Evolutionary conservation across 2,888 invertebrate genomes (phyloP), one percentile per base, ranked within the genome.

Genomic region (Caenorhabditis sp.): DNA sequence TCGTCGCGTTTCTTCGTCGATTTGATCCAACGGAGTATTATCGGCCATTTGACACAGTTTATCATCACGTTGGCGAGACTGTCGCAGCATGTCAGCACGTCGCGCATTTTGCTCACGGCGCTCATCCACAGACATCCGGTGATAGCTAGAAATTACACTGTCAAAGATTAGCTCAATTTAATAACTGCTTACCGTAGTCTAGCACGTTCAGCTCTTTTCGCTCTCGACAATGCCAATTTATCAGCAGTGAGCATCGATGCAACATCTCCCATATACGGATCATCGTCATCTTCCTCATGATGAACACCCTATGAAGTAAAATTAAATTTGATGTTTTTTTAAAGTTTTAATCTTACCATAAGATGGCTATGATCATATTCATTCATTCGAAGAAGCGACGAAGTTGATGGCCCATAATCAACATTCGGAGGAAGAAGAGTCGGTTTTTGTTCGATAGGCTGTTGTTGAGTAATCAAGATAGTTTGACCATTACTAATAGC

Each of bases 11-110:
- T 69, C 62, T n/a, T 65, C 64, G 25, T 76, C 68, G 26, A 78
- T 12, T 21, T 68, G 49, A 10, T 64, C 59, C 7, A 60, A 20
- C 23, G 73, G 69, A 1, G 50, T 60, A 0, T 23, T 68, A 12
- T 81, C 78, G n/a, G 36, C 62, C 0, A 74, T 10, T 36, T 67
- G 66, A 49, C 69, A 56, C 10, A 82, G 61, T 23, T 80, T 60
- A 10, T 79, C 81, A 26, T 81, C 82, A 0, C 81, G 66, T 1
- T 63, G 67, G 23, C 78, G 64, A 1, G 78, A 62, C 43, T 72
- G 63, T 21, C 82, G 64, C 7, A 80, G 65, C 21, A 65, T 65
- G n/a, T 69, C 63, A 0, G 80, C 80, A 31, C 80, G 61, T 23
- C 61, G 59, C 4, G 80, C 76, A 23, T 78, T 80, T 53, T 75